A percentile compares a stretch with the other conserved stretches of the same genome.
These are phyloP conservation scores for Pangasius macronema DNA, from an alignment of 2,797 vertebrate species.

Conservation along the genomic window DNA sequence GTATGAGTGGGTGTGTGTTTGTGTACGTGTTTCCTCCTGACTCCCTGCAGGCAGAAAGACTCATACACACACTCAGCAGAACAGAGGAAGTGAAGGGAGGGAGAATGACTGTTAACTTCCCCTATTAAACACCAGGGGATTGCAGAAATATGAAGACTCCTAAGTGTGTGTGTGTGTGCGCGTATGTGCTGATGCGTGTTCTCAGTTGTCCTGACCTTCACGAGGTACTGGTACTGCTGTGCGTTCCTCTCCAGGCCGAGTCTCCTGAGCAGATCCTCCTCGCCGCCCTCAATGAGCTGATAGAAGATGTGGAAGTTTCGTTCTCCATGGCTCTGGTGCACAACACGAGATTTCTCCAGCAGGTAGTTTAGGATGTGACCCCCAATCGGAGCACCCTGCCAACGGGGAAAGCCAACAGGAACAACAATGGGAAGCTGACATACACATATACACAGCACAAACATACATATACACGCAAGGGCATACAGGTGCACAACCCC, in stretches of 20 bases:
- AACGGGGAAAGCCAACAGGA: constrained; percentile 48
- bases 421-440: constrained; percentile 57
- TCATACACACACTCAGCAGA: constrained; percentile 28
- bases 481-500: constrained; percentile 30
- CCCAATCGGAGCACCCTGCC: constrained; percentile 92
- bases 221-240: constrained; percentile 92
- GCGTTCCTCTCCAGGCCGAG: constrained; percentile 91
- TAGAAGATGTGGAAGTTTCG: constrained; percentile 99
- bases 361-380: constrained; percentile 99
- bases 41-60: not conserved
- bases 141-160: constrained; percentile 33
- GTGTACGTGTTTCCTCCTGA: not conserved
- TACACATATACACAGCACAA: constrained; percentile 21
- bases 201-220: constrained; percentile 78
- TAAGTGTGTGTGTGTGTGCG: constrained; percentile 15
- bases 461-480: constrained; percentile 33
- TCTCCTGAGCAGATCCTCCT: constrained; percentile 90
- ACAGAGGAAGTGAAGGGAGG: constrained; percentile 50
- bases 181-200: not conserved
- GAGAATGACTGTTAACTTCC: constrained; percentile 39
- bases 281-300: constrained; percentile 93
- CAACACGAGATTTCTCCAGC: constrained; percentile 96
- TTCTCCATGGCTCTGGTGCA: constrained; percentile 95
- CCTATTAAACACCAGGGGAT: constrained; percentile 51
- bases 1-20: constrained; percentile 2